phyloP scores from a whole-genome alignment of 2,113 vertebrate species.

The Spea bombifrons region DNA sequence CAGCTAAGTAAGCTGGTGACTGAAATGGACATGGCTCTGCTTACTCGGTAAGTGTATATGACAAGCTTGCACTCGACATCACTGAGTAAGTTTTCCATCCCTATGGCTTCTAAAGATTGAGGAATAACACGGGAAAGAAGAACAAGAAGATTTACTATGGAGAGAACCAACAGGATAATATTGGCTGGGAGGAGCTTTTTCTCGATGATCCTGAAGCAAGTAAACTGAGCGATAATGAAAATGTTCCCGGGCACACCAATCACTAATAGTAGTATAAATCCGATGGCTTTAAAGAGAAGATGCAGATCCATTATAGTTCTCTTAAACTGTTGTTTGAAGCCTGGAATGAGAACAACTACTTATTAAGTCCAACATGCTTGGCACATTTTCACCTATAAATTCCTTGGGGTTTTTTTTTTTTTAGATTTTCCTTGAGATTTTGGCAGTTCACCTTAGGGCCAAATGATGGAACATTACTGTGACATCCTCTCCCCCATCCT shows the following conservation, averaged over 20 bases:
- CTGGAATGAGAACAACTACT: neutral
- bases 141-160: conserved; percentile 63
- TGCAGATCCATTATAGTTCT: neutral
- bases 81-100: conserved; percentile 55
- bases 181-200: conserved; percentile 63
- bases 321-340: neutral
- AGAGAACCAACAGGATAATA: conserved; percentile 65
- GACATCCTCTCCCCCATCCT: too few species aligned
- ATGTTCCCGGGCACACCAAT: conserved; percentile 67
- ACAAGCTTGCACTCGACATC: conserved; percentile 63
- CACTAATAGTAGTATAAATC: conserved; percentile 51
- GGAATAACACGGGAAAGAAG: conserved; percentile 62
- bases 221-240: conserved; percentile 61
- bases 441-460: too few species aligned
- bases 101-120: conserved; percentile 64
- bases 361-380: too few species aligned
- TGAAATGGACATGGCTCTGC: conserved; percentile 69
- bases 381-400: too few species aligned
- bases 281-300: conserved; percentile 23
- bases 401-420: too few species aligned
- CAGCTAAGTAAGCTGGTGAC: conserved; percentile 68
- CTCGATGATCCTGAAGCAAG: conserved; percentile 54
- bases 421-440: too few species aligned
- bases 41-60: conserved; percentile 66
- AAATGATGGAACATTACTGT: too few species aligned